These are phyloP conservation scores for Centrocercus urophasianus DNA, from an alignment of 2,113 vertebrate genomes.

Conservation along the genomic window DNA sequence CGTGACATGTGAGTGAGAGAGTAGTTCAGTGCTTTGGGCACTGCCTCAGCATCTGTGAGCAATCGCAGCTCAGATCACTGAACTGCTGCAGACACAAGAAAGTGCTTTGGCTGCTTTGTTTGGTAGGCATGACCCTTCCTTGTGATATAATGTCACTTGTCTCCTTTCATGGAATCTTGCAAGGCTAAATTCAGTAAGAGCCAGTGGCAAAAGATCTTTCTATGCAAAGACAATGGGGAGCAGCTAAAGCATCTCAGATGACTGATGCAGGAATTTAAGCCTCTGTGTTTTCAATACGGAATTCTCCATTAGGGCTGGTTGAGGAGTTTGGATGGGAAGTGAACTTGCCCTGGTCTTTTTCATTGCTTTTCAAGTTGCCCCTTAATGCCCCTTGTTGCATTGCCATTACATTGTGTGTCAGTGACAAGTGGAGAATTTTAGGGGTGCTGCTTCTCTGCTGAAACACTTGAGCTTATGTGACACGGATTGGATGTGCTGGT, in stretches of 20 bases:
- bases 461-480: not conserved
- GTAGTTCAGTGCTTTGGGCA: not conserved
- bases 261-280: not conserved
- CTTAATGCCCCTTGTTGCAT: accelerated
- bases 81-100: not conserved
- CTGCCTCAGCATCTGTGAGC: not conserved
- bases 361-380: accelerated
- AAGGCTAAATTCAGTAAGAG: not conserved
- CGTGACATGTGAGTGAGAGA: accelerated
- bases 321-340: not conserved
- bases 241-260: not conserved
- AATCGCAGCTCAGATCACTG: not conserved
- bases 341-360: not conserved
- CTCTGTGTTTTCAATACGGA: not conserved
- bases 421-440: accelerated
- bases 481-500: not conserved
- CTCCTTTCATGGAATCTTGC: not conserved
- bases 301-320: not conserved
- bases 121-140: not conserved
- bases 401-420: accelerated
- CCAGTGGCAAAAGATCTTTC: not conserved
- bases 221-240: not conserved
- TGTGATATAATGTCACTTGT: not conserved
- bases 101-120: not conserved
- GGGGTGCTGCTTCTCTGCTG: accelerated